phyloP scores from a whole-genome alignment of 2,113 vertebrate species.

The Dolichallabes microphthalmus region DNA sequence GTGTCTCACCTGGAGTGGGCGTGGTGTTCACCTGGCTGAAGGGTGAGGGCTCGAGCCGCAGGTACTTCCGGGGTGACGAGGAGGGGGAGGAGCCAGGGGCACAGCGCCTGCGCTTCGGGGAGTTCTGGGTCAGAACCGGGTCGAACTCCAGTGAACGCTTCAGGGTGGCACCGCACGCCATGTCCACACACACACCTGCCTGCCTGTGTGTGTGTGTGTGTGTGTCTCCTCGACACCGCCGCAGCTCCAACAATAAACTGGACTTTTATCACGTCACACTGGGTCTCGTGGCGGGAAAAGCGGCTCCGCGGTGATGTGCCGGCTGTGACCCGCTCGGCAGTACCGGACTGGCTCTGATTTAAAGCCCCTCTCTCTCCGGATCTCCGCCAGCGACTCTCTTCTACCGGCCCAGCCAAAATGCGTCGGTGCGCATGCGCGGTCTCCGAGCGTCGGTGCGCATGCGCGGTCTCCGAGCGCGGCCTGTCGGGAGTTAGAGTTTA shows the following conservation, averaged over 20 bases:
- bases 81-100: conserved; percentile 80
- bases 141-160: conserved; percentile 99
- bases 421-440: conserved; percentile 26
- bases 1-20: conserved; percentile 83
- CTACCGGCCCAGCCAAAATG: conserved; percentile 14
- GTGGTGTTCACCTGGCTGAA: conserved; percentile 90
- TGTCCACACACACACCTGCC: conserved; percentile 47
- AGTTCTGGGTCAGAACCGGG: conserved; percentile 86
- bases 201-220: too few species aligned
- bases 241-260: conserved; percentile 13
- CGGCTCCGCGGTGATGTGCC: neutral
- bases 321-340: too few species aligned
- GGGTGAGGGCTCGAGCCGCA: conserved; percentile 92
- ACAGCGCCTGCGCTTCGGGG: conserved; percentile 90
- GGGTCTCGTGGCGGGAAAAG: neutral
- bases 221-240: too few species aligned
- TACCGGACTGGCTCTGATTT: conserved; percentile 5
- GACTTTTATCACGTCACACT: neutral
- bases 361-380: neutral
- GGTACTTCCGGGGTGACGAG: conserved; percentile 91
- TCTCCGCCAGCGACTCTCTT: neutral
- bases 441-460: conserved; percentile 6
- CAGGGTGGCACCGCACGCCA: conserved; percentile 96
- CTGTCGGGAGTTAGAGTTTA: conserved; percentile 20
- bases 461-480: neutral